Conservation (phyloP, 2,888 invertebrate genomes). For the Oscheius sp. region DNA sequence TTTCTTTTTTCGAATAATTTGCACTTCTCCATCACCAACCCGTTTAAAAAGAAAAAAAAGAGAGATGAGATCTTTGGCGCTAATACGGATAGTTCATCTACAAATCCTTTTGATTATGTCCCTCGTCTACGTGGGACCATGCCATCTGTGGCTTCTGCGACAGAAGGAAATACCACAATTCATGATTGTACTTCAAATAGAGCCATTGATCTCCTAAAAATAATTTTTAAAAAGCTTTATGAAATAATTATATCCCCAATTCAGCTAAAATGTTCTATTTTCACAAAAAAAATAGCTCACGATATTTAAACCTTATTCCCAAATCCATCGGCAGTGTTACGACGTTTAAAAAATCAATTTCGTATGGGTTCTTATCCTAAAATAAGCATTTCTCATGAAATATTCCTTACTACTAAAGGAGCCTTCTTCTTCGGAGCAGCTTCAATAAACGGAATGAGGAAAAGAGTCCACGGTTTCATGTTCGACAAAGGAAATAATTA, state of each 20-base stretch:
- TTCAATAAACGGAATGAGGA: neutral
- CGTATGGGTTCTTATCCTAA: slow-evolving; percentile 1
- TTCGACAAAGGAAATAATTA: neutral
- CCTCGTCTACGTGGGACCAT: too few relatives aligned
- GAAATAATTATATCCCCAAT: too few relatives aligned
- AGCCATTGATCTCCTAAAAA: neutral
- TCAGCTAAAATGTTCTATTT: too few relatives aligned
- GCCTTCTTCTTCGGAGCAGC: slow-evolving; percentile 12
- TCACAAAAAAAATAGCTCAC: too few relatives aligned
- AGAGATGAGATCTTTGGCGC: too few relatives aligned
- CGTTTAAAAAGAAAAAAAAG: too few relatives aligned
- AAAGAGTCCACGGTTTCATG: neutral
- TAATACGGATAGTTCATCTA: too few relatives aligned
- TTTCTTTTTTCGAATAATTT: too few relatives aligned
- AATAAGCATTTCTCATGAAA: neutral
- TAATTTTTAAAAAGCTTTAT: neutral
- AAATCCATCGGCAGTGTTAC: neutral
- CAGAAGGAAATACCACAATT: too few relatives aligned
- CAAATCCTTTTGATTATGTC: too few relatives aligned
- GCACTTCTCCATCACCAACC: too few relatives aligned
- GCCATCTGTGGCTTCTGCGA: too few relatives aligned
- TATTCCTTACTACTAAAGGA: slow-evolving; percentile 5
- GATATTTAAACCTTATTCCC: neutral
- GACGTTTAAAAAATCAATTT: neutral
- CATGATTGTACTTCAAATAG: slow-evolving; percentile 9